These are phyloP conservation scores for Propithecus perrieri DNA, from an alignment of 2,797 vertebrate species.

Conservation along the genomic window DNA sequence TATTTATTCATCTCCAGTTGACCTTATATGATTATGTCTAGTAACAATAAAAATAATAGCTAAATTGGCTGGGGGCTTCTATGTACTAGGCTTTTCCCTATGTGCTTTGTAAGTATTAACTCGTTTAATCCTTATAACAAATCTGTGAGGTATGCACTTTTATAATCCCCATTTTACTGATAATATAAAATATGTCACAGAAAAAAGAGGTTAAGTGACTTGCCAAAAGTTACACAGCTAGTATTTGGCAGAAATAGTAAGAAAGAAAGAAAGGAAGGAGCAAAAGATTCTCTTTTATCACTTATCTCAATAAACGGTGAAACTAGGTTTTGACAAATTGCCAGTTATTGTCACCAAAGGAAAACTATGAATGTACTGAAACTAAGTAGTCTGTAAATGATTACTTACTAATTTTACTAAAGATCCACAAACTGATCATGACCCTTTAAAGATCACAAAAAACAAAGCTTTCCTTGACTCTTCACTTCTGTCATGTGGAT, in stretches of 20 bases:
- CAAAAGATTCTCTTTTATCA: background rate
- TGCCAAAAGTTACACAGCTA: background rate
- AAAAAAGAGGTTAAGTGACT: background rate
- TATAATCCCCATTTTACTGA: background rate
- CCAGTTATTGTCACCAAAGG: background rate
- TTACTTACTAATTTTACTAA: background rate
- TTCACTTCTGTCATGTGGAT: background rate
- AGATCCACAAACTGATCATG: background rate
- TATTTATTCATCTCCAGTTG: background rate
- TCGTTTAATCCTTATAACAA: background rate
- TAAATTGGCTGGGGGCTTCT: background rate
- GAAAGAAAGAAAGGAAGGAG: background rate
- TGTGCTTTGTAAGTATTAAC: background rate
- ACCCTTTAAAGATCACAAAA: background rate
- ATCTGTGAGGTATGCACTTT: background rate
- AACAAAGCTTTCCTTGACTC: background rate
- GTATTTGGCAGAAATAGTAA: background rate
- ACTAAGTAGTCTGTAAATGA: background rate
- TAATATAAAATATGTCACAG: background rate
- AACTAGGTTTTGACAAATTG: background rate
- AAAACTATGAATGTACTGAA: background rate
- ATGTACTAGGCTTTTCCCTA: background rate
- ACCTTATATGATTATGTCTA: background rate
- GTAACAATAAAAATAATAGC: background rate
- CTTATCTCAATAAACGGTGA: background rate